Evolutionary conservation across 2,113 vertebrate genomes (phyloP).

Genomic region (Hippoglossus stenolepis): DNA sequence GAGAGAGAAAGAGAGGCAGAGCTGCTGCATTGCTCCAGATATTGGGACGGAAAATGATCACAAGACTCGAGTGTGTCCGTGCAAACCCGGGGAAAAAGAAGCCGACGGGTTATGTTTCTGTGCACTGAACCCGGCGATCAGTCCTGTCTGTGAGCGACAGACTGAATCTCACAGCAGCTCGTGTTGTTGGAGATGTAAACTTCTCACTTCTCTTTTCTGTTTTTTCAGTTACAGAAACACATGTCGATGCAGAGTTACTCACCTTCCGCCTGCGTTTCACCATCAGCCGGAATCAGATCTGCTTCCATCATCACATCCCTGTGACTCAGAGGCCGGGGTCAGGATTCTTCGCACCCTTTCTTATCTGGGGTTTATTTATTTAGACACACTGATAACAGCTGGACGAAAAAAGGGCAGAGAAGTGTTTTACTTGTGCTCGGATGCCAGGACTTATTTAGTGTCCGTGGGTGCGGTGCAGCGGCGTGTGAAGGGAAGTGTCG

Average conservation of each 20-base stretch:
- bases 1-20: not conserved
- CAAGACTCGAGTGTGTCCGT: slow-evolving; percentile 54
- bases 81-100: slow-evolving; percentile 62
- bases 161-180: slow-evolving; percentile 44
- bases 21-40: slow-evolving; percentile 47
- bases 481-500: slow-evolving; percentile 32
- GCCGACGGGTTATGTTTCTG: slow-evolving; percentile 65
- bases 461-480: slow-evolving; percentile 4
- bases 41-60: slow-evolving; percentile 66
- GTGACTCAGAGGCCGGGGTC: slow-evolving; percentile 15
- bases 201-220: slow-evolving; percentile 8
- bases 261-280: not conserved
- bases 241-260: slow-evolving; percentile 9
- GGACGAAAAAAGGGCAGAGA: not conserved
- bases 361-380: not conserved
- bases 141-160: slow-evolving; percentile 44
- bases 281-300: not conserved
- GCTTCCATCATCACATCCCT: slow-evolving; percentile 20
- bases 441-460: not conserved
- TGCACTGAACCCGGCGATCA: slow-evolving; percentile 50
- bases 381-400: slow-evolving; percentile 3
- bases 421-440: not conserved
- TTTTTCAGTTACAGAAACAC: slow-evolving; percentile 26
- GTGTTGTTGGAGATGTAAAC: slow-evolving; percentile 56
- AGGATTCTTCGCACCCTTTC: not conserved